Base-by-base conservation (phyloP, 2,113 vertebrate genomes). In the Albula goreensis region DNA sequence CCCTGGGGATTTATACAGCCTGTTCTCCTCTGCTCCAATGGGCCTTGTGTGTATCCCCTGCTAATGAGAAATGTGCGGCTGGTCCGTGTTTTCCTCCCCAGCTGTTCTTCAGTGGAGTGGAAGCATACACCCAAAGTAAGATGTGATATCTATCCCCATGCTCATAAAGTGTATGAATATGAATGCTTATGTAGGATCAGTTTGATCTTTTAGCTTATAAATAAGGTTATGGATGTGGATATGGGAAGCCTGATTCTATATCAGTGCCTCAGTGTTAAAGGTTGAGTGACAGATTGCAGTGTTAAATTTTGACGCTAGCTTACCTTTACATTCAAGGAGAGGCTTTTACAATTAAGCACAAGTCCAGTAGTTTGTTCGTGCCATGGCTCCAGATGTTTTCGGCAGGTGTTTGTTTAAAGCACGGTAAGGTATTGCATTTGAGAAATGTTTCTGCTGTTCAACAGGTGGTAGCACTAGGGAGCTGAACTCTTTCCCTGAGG, bases 401-500 rank as follows among this genome's bases (percentile, higher is more conserved):
- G 31, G 31, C 31, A 41, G 31, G 31, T 41, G 31, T 41, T 41
- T 22, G 17, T 66, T 13, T 19, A 66, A 66, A 66, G 15, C 22
- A 19, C 6, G 15, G 17, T 22, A 22, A 66, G 8, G 7, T 66
- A 22, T 4, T 63, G 60, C 5, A 4, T 66, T 66, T 66, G 60
- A 15, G 22, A 4, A 1, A 19, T 66, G 5, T 74, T 8, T 31
- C 9, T 17, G 13, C 4, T 70, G 2, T 22, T 70, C 78, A 50
- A 66, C 84, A 95, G 93, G 93, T 83, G 88, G 91, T 88, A 91
- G 92, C 89, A 90, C 90, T 80, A 95, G 95, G 51, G 97, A 97
- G 83, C 93, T 98, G 93, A 99, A 98, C 89, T 88, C 94, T 86
- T 97, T 98, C 90, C 92, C 95, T 63, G 97, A 97, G 0, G 98